phyloP scores from a whole-genome alignment of 2,797 vertebrate genomes.

The Okamejei kenojei region DNA sequence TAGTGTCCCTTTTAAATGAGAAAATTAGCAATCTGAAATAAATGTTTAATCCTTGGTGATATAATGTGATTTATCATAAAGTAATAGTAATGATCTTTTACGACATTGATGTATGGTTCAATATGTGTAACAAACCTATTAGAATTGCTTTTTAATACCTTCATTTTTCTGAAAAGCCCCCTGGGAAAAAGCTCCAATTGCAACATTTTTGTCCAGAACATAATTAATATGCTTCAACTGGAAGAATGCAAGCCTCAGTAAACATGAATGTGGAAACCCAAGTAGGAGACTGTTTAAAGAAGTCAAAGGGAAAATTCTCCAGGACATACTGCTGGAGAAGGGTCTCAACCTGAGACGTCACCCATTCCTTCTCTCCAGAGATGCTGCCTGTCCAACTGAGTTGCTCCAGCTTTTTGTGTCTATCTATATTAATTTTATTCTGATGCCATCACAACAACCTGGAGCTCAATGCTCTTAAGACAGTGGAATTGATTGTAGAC shows the following conservation, averaged over 20 bases:
- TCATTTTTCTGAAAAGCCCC: slow-evolving; percentile 22
- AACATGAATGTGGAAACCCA: neutral
- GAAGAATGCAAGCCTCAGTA: neutral
- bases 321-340: too few relatives aligned
- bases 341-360: too few relatives aligned
- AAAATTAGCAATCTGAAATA: slow-evolving; percentile 10
- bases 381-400: too few relatives aligned
- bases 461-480: too few relatives aligned
- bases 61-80: slow-evolving; percentile 4
- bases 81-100: slow-evolving; percentile 9
- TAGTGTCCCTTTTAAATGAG: slow-evolving; percentile 5
- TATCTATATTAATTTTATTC: too few relatives aligned
- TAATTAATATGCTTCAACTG: slow-evolving; percentile 15
- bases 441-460: too few relatives aligned
- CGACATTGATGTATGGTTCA: slow-evolving; percentile 25
- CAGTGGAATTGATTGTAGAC: too few relatives aligned
- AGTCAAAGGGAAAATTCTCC: neutral
- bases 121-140: slow-evolving; percentile 33
- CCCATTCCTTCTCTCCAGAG: too few relatives aligned
- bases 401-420: too few relatives aligned
- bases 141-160: slow-evolving; percentile 27
- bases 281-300: neutral
- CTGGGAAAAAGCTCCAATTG: slow-evolving; percentile 15
- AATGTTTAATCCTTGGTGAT: slow-evolving; percentile 26
- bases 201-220: neutral